phyloP scores from a whole-genome alignment of 2,888 invertebrate species.

The Petrolisthes manimaculis region DNA sequence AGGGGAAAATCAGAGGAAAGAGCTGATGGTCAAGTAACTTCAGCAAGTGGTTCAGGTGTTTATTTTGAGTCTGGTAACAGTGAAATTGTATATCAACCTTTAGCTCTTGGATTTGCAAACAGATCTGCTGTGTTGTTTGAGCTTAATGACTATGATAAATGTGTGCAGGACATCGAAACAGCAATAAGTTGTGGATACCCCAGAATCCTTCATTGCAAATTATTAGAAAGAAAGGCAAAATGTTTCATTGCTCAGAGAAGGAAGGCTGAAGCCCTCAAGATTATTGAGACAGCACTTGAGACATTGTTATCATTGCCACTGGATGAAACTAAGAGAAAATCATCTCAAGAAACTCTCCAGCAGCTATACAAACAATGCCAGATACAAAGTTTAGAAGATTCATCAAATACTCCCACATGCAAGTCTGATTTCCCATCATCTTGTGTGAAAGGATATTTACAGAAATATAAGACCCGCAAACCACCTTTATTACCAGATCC shows the following conservation, averaged over 20 bases:
- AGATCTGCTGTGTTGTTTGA: constrained; percentile 62
- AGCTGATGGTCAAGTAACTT: neutral
- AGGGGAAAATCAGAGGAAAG: neutral
- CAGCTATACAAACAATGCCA: constrained; percentile 8
- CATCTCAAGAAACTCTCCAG: constrained; percentile 31
- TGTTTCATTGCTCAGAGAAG: constrained; percentile 36
- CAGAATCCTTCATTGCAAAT: constrained; percentile 47
- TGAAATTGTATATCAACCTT: neutral
- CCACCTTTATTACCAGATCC: constrained; percentile 22
- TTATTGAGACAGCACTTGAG: constrained; percentile 34
- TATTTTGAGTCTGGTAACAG: neutral
- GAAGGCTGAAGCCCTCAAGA: constrained; percentile 26
- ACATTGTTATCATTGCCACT: constrained; percentile 23
- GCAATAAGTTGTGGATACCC: constrained; percentile 58
- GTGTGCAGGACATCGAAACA: constrained; percentile 48
- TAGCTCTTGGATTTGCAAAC: constrained; percentile 61
- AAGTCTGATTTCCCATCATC: neutral
- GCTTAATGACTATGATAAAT: constrained; percentile 42
- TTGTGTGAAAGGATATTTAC: neutral
- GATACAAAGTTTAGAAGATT: neutral
- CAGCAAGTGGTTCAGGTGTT: neutral
- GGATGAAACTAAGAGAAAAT: constrained; percentile 46
- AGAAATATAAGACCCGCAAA: constrained; percentile 29
- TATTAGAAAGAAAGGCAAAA: constrained; percentile 58
- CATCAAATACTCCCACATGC: neutral